Percentiles rank a stretch among this genome's conserved stretches.
Conservation (phyloP, 2,797 vertebrate species). For the Rhinichthys osculus region DNA sequence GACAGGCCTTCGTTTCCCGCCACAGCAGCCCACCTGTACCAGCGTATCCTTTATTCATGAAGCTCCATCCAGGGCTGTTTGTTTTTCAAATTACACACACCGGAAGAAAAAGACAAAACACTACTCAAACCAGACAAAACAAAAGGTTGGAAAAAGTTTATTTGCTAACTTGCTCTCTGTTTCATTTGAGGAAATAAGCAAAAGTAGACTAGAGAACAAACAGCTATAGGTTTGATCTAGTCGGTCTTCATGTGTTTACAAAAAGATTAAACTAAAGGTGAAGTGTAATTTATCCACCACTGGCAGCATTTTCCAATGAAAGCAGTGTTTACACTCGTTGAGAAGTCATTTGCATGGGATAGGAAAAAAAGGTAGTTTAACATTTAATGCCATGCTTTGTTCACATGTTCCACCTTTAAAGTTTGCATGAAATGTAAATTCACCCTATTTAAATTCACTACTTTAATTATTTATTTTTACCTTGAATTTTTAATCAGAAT, state of each 20-base stretch:
- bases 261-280: background rate
- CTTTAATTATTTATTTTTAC: background rate
- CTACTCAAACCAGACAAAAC: constrained; percentile 58
- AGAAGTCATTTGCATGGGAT: constrained; percentile 1
- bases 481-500: background rate
- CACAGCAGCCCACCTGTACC: constrained; percentile 68
- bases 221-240: background rate
- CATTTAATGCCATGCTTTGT: background rate
- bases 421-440: constrained; percentile 16
- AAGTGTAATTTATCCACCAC: constrained; percentile 13
- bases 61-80: constrained; percentile 64
- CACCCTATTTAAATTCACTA: background rate
- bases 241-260: background rate
- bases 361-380: background rate
- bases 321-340: background rate
- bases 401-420: constrained; percentile 4
- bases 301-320: background rate
- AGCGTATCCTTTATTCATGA: constrained; percentile 70
- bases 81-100: constrained; percentile 66
- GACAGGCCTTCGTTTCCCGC: constrained; percentile 64
- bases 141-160: constrained; percentile 50
- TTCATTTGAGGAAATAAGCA: constrained; percentile 7
- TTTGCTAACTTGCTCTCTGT: constrained; percentile 50
- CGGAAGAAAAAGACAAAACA: constrained; percentile 62
- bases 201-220: constrained; percentile 8